Conservation (phyloP, 1,140 invertebrate genomes). For the Rhagoletis pomonella region DNA sequence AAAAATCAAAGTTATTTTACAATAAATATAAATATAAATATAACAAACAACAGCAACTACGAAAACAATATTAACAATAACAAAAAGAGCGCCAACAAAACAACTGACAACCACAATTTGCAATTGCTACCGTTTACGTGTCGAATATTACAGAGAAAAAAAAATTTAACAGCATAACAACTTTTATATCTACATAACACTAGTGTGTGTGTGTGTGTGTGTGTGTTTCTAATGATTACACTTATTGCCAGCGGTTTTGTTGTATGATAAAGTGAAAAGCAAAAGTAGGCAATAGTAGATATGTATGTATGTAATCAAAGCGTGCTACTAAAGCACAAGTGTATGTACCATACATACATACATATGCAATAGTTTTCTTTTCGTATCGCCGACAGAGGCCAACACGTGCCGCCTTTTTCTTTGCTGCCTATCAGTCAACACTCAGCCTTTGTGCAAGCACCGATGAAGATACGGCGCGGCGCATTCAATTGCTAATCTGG, state of each 20-base stretch:
- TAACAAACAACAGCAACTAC: not conserved
- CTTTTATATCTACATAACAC: not conserved
- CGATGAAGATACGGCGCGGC: not conserved
- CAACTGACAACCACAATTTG: slow-evolving; percentile 36
- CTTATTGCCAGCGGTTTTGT: not conserved
- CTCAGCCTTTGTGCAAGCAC: not conserved
- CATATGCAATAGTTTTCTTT: not conserved
- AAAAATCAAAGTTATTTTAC: slow-evolving; percentile 14
- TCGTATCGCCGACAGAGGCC: not conserved
- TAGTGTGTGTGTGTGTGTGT: no score
- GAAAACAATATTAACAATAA: slow-evolving; percentile 9
- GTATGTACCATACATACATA: not conserved
- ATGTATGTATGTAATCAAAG: not conserved
- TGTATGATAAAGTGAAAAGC: slow-evolving; percentile 36
- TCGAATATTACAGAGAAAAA: not conserved
- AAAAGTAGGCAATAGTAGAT: slow-evolving; percentile 1
- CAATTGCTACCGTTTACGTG: slow-evolving; percentile 19
- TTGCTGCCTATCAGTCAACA: not conserved
- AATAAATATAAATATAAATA: not conserved
- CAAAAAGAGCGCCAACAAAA: not conserved
- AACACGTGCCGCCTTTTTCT: slow-evolving; percentile 10
- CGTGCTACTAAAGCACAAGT: not conserved
- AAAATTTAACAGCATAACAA: not conserved
- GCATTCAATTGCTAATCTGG: not conserved
- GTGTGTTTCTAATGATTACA: no score